Base-by-base conservation (phyloP, 2,113 vertebrate species). In the Sylvicapra grimmia region DNA sequence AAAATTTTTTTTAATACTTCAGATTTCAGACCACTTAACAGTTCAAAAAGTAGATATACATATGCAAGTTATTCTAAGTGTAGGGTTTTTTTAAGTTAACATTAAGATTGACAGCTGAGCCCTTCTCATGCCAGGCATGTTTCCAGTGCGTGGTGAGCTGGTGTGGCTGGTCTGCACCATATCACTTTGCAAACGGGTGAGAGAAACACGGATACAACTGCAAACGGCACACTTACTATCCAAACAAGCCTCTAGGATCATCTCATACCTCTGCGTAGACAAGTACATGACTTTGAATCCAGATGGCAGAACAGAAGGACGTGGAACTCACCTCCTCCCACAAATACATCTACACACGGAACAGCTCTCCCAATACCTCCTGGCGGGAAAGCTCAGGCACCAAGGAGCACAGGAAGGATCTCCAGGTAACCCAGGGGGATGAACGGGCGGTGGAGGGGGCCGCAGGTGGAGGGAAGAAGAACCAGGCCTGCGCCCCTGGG, bases 361-460 rank as follows among this genome's bases (percentile, higher is more conserved):
- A 16, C 27, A 49, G 8, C 16, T 80, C 44, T 80, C 77, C 27
- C 44, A 80, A 0, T 19, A 82, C 29, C 49, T 21, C 16, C 79
- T 82, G 79, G 79, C 0, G 18, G 16, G 31, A 53, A 33, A 53
- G 16, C 47, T 53, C 49, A 82, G 47, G 18, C 31, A 19, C 9
- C 47, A 2, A 49, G 77, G 8, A 49, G 77, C 8, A 15, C 44
- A 80, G 47, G 77, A 21, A 12, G 33, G 29, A 18, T 33, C 79
- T 51, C 77, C 79, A 33, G 3, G 10, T 33, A 21, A 82, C 31
- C 29, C 29, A 3, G 49, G 5, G 31, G 29, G 15, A 82, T 12
- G 29, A 29, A 15, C 3, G 21, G n/a, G 54, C 0, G 11, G 11
- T 13, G 4, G 59, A 3, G 5, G 10, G 4, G 8, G 1, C n/a